Conservation (phyloP, 2,888 invertebrate species). For the Acronicta alni region DNA sequence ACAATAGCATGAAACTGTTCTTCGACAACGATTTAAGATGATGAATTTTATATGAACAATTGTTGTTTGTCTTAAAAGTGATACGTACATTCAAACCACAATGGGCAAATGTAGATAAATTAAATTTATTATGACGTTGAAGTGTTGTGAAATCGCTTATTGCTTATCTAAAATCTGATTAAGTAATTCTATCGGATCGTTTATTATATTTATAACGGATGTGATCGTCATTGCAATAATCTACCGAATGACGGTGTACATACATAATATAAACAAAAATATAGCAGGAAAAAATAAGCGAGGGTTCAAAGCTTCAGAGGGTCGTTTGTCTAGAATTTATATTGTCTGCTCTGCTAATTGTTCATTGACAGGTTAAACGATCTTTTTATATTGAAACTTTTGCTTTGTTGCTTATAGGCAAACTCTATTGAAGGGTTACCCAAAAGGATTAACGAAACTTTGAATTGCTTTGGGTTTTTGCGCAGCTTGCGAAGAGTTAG, state of each 20-base stretch:
- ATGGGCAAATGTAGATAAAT: slow-evolving; percentile 17
- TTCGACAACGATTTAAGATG: slow-evolving; percentile 8
- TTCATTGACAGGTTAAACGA: no score
- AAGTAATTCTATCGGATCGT: slow-evolving; percentile 3
- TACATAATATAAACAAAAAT: background rate
- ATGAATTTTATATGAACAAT: slow-evolving; percentile 15
- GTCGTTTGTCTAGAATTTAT: no score
- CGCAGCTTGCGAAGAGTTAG: no score
- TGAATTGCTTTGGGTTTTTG: no score
- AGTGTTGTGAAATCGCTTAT: background rate
- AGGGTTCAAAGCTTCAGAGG: no score
- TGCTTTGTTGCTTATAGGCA: no score
- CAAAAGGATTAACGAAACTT: no score
- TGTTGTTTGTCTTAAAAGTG: slow-evolving; percentile 14
- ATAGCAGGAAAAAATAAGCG: no score
- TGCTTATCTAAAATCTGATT: slow-evolving; percentile 12
- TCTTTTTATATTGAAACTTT: no score
- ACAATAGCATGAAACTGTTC: slow-evolving; percentile 22
- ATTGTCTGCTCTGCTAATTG: no score
- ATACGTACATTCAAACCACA: slow-evolving; percentile 10
- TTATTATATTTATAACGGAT: slow-evolving; percentile 14
- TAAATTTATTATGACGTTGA: slow-evolving; percentile 9
- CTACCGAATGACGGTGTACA: background rate
- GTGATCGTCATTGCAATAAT: slow-evolving; percentile 7
- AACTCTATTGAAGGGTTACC: no score